A percentile compares a stretch with the other conserved stretches of the same genome.
phyloP scores from a whole-genome alignment of 1,140 invertebrate species.

The Drosophila yakuba region DNA sequence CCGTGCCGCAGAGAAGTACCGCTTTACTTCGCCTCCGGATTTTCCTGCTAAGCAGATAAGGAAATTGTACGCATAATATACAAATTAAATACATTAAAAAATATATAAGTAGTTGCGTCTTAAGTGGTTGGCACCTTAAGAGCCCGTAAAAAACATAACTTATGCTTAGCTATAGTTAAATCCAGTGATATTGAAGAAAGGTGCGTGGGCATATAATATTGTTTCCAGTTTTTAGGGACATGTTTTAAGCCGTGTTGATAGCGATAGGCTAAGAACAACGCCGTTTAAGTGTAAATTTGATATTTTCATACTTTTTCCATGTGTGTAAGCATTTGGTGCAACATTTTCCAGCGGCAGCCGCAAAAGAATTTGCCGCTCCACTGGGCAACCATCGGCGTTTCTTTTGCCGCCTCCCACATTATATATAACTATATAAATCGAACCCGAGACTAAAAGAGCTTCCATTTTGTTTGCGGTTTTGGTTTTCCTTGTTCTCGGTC shows the following conservation, averaged over 20 bases:
- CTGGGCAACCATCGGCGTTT: conserved; percentile 66
- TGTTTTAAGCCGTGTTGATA: neutral
- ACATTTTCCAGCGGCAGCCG: conserved; percentile 43
- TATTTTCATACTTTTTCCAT: conserved; percentile 4
- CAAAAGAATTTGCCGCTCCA: conserved; percentile 75
- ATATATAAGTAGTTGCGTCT: no score
- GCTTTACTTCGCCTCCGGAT: neutral
- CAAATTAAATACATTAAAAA: neutral
- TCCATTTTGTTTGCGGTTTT: conserved; percentile 63
- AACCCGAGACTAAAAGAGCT: conserved; percentile 65
- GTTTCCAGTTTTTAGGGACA: neutral
- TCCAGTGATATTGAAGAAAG: no score
- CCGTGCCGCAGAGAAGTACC: conserved; percentile 17
- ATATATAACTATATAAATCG: conserved; percentile 68
- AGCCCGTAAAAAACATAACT: neutral
- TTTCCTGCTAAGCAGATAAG: neutral
- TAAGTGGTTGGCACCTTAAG: neutral
- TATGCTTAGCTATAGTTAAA: no score
- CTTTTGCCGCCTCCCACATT: conserved; percentile 20
- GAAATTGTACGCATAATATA: neutral
- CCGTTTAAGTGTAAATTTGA: neutral
- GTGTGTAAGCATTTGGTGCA: conserved; percentile 35
- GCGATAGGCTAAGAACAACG: neutral
- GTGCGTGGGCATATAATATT: neutral
- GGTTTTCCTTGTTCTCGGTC: conserved; percentile 58